Conservation (phyloP, 1,140 invertebrate genomes). For the Saxidomus purpurata region DNA sequence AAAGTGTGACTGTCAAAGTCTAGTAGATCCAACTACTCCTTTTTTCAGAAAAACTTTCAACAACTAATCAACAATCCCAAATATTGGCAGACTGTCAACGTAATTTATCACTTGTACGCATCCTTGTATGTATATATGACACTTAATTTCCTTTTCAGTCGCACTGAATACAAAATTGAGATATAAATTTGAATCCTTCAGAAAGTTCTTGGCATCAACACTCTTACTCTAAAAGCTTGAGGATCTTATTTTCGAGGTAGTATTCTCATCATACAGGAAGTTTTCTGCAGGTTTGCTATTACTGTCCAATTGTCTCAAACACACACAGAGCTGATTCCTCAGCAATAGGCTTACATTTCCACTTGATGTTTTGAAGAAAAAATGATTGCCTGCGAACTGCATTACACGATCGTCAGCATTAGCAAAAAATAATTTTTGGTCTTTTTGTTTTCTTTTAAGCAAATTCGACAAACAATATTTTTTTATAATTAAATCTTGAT, state of each 20-base stretch:
- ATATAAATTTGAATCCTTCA: not conserved
- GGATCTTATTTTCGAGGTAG: not conserved
- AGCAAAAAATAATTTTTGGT: no score
- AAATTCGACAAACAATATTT: no score
- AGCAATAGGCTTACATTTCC: not conserved
- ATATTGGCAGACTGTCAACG: not conserved
- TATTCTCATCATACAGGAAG: not conserved
- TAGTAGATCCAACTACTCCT: not conserved
- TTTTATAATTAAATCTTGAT: no score
- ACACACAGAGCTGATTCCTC: constrained; percentile 10
- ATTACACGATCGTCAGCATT: no score
- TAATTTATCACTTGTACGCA: not conserved
- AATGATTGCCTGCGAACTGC: constrained; percentile 44
- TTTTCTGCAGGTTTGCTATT: not conserved
- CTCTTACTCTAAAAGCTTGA: not conserved
- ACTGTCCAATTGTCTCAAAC: not conserved
- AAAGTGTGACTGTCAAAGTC: not conserved
- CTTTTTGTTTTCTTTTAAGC: no score
- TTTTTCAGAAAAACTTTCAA: not conserved
- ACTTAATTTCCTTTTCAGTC: not conserved
- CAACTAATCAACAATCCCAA: not conserved
- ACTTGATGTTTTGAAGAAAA: constrained; percentile 18
- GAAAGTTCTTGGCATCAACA: not conserved
- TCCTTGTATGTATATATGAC: not conserved
- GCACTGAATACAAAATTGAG: not conserved